A percentile compares a stretch with the other conserved stretches of the same genome.
phyloP scores from a whole-genome alignment of 2,797 vertebrate genomes.

The Hoplostethus mediterraneus region DNA sequence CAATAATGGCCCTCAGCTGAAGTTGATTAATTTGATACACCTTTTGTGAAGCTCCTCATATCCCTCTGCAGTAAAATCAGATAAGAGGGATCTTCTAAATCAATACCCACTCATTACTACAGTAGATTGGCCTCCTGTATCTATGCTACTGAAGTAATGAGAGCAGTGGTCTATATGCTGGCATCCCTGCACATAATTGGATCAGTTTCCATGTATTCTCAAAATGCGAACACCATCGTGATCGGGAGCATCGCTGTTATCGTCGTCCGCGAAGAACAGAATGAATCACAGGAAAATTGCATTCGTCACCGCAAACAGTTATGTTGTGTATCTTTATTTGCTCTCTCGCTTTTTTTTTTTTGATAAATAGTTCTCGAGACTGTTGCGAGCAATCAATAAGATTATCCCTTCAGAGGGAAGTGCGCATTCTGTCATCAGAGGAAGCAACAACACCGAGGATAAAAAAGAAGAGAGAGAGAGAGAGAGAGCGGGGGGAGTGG shows the following conservation, averaged over 20 bases:
- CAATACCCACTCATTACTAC: conserved; percentile 82
- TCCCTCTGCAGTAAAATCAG: conserved; percentile 76
- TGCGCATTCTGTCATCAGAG: conserved; percentile 29
- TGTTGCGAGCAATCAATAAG: conserved; percentile 50
- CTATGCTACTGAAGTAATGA: conserved; percentile 48
- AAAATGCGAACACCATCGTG: conserved; percentile 34
- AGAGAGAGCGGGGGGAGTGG: conserved; percentile 1
- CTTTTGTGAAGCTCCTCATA: conserved; percentile 77
- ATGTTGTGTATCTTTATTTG: conserved; percentile 4
- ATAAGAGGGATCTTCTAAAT: conserved; percentile 78
- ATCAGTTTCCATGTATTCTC: conserved; percentile 48
- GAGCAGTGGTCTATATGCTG: conserved; percentile 28
- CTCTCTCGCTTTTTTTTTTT: conserved; percentile 1
- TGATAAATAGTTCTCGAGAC: conserved; percentile 31
- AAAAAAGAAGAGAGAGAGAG: conserved; percentile 41
- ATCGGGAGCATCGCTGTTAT: conserved; percentile 11
- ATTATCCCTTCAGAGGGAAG: conserved; percentile 34
- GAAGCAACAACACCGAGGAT: conserved; percentile 6
- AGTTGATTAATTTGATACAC: conserved; percentile 81
- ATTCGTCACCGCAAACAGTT: conserved; percentile 29
- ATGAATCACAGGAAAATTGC: conserved; percentile 10
- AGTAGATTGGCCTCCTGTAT: conserved; percentile 66
- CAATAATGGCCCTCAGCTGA: conserved; percentile 63
- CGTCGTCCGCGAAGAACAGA: conserved; percentile 5
- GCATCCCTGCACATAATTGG: conserved; percentile 51